These are phyloP conservation scores for Kryphioiulus occultus DNA, from an alignment of 2,888 invertebrate genomes.

Conservation along the genomic window DNA sequence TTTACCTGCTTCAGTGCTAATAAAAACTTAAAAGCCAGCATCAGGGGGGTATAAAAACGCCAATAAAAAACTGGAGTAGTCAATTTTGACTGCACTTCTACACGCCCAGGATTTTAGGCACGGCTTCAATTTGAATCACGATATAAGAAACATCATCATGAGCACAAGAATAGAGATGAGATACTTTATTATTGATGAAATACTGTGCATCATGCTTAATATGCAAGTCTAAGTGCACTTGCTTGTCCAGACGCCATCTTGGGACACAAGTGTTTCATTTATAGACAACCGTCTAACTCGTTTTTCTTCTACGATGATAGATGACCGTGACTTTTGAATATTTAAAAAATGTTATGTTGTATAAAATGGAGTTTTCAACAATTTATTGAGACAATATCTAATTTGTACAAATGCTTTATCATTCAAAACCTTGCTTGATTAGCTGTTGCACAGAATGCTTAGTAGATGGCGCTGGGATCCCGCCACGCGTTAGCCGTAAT, in stretches of 20 bases:
- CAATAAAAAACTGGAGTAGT: background rate
- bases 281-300: too few species aligned
- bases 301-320: too few species aligned
- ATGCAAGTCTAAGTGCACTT: background rate
- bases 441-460: too few species aligned
- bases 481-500: too few species aligned
- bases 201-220: background rate
- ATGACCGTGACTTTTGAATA: too few species aligned
- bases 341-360: too few species aligned
- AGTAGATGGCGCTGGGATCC: too few species aligned
- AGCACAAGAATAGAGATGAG: background rate
- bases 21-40: background rate
- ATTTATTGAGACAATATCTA: too few species aligned
- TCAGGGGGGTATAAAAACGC: background rate
- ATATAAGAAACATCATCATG: background rate
- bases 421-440: too few species aligned
- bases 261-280: background rate
- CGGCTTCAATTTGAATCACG: background rate
- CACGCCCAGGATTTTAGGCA: background rate
- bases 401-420: too few species aligned
- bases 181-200: background rate
- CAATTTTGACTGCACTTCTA: background rate
- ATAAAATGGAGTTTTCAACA: too few species aligned
- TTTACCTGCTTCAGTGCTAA: background rate
- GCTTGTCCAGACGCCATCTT: background rate